phyloP scores from a whole-genome alignment of 2,113 vertebrate genomes.

The Sinocyclocheilus anophthalmus region DNA sequence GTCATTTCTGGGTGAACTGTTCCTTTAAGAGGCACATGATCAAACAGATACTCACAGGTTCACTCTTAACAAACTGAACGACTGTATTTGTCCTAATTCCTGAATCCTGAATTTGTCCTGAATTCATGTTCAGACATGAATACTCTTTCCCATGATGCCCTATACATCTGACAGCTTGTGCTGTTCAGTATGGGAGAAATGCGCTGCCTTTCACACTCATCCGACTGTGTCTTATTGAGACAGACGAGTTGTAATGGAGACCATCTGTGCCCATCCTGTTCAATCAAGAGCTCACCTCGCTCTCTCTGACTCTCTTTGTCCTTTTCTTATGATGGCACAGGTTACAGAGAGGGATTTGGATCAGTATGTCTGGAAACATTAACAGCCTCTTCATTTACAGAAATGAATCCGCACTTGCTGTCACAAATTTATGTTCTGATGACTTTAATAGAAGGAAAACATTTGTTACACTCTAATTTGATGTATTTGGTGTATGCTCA shows the following conservation, averaged over 20 bases:
- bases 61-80: background rate
- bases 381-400: background rate
- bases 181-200: constrained; percentile 25
- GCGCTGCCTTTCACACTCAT: constrained; percentile 39
- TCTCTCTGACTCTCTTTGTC: constrained; percentile 2
- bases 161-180: constrained; percentile 27
- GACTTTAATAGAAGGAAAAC: background rate
- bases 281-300: background rate
- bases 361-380: background rate
- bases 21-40: background rate
- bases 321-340: background rate
- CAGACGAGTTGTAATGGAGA: constrained; percentile 66
- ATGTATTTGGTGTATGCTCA: background rate
- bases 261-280: constrained; percentile 72
- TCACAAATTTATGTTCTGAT: background rate
- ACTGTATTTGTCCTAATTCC: background rate
- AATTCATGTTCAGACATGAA: background rate
- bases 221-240: constrained; percentile 60
- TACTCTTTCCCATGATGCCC: background rate
- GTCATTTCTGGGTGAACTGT: background rate
- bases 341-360: constrained; percentile 27
- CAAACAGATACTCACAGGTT: background rate
- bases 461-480: background rate
- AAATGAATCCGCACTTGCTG: background rate
- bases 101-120: background rate